Evolutionary conservation across 2,113 vertebrate species (phyloP).

Genomic region (Alosa alosa): DNA sequence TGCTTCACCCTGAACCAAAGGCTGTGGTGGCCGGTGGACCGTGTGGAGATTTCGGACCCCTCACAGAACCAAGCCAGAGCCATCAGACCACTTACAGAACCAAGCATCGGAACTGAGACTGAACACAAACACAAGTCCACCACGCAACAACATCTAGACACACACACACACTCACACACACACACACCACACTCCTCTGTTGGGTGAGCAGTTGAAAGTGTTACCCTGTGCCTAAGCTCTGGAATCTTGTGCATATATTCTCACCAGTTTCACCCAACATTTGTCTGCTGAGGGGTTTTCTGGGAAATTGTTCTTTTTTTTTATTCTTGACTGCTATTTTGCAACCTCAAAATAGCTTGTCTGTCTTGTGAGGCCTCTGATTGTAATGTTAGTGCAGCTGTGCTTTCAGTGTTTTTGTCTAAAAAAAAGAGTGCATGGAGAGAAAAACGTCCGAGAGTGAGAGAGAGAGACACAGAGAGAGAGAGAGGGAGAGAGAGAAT

Average conservation of each 20-base stretch:
- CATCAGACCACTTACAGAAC: background rate
- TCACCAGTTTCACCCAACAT: constrained; percentile 46
- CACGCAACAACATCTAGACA: background rate
- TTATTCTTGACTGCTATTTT: constrained; percentile 43
- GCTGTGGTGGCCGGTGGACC: constrained; percentile 57
- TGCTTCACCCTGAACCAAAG: constrained; percentile 61
- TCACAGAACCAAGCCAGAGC: constrained; percentile 1
- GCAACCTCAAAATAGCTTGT: constrained; percentile 47
- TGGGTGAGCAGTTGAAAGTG: constrained; percentile 22
- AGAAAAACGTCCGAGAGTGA: background rate
- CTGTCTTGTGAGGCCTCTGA: constrained; percentile 58
- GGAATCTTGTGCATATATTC: constrained; percentile 65
- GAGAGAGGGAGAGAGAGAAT: background rate
- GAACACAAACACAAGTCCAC: constrained; percentile 14
- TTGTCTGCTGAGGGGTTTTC: constrained; percentile 44
- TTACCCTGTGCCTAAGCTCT: constrained; percentile 62
- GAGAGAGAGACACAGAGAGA: background rate
- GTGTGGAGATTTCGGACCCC: constrained; percentile 37
- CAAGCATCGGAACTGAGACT: background rate
- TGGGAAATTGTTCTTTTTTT: constrained; percentile 5
- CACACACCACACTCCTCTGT: background rate
- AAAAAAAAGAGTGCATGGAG: background rate
- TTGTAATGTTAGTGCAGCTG: constrained; percentile 59
- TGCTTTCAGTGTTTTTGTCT: constrained; percentile 54
- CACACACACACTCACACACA: background rate